Evolutionary conservation across 2,113 vertebrate species (phyloP).

Genomic region (Fulica atra): DNA sequence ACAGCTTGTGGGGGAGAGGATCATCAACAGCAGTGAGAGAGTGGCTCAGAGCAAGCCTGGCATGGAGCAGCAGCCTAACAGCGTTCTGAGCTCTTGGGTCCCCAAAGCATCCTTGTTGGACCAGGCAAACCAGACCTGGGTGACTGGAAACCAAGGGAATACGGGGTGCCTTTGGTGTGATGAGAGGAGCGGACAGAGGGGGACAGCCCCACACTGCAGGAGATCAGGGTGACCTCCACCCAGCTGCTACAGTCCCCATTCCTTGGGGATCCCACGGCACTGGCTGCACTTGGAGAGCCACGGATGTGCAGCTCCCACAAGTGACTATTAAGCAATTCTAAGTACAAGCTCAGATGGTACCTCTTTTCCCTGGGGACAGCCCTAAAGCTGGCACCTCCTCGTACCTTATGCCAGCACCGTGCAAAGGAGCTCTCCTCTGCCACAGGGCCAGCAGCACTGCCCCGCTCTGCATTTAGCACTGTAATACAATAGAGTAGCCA

Average conservation of each 20-base stretch:
- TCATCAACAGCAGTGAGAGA: not conserved
- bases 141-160: not conserved
- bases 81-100: not conserved
- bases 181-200: not conserved
- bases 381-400: not conserved
- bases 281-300: fast-evolving
- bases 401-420: fast-evolving
- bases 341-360: fast-evolving
- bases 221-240: not conserved
- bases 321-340: not conserved
- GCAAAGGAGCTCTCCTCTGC: not conserved
- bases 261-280: not conserved
- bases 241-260: fast-evolving
- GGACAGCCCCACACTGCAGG: not conserved
- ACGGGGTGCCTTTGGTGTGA: fast-evolving
- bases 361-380: not conserved
- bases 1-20: fast-evolving
- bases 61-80: not conserved
- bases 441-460: not conserved
- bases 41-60: not conserved
- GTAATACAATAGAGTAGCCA: not conserved
- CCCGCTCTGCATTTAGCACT: not conserved
- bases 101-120: not conserved
- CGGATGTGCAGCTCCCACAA: fast-evolving
- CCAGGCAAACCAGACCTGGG: not conserved